phyloP scores from a whole-genome alignment of 2,113 vertebrate genomes.

The Callocephalon fimbriatum region DNA sequence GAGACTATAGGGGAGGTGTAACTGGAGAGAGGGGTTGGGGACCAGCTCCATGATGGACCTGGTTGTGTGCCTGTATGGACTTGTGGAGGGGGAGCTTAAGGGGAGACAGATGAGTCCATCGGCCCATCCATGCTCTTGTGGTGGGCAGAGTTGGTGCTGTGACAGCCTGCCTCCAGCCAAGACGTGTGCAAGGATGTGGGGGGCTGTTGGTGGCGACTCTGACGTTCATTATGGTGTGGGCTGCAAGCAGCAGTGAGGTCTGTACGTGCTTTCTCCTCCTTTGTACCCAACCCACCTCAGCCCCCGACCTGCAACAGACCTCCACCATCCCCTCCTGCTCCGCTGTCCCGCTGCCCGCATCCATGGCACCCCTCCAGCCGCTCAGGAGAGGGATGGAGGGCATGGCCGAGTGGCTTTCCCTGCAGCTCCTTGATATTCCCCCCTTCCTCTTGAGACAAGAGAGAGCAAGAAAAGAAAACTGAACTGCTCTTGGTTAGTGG shows the following conservation, averaged over 20 bases:
- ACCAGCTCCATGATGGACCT: neutral
- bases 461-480: conserved; percentile 65
- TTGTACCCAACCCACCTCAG: conserved; percentile 6
- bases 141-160: accelerated
- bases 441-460: neutral
- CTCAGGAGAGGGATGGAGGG: neutral
- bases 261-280: conserved; percentile 21
- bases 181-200: accelerated
- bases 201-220: neutral
- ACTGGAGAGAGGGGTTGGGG: neutral
- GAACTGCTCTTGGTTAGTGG: neutral
- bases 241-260: neutral
- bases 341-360: neutral
- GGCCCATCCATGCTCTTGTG: accelerated
- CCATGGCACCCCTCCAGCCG: neutral
- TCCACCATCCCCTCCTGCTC: neutral
- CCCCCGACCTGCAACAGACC: neutral
- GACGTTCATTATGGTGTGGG: neutral
- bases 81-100: neutral
- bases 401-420: neutral
- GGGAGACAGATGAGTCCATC: neutral
- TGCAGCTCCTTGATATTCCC: neutral
- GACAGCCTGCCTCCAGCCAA: accelerated
- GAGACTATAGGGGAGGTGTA: accelerated
- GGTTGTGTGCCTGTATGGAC: neutral